phyloP scores from a whole-genome alignment of 2,113 vertebrate genomes.

The Psilopogon haemacephalus region DNA sequence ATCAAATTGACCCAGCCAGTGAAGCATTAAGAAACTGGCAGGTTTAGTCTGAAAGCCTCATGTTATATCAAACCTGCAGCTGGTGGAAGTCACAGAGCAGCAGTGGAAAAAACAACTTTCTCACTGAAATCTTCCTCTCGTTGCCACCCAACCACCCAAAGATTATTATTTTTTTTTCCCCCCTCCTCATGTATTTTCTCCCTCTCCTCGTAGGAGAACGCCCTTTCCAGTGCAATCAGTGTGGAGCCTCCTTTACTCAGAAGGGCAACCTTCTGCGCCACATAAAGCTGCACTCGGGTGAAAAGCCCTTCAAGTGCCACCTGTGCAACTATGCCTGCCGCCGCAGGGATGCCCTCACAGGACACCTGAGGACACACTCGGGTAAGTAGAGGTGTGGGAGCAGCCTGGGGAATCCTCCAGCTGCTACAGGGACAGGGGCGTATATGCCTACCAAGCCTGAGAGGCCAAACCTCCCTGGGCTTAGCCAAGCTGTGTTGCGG shows the following conservation, averaged over 20 bases:
- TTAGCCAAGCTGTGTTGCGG: not conserved
- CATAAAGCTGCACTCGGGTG: constrained; percentile 97
- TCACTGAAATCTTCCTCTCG: constrained; percentile 71
- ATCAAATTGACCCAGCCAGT: constrained; percentile 99
- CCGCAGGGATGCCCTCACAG: constrained; percentile 93
- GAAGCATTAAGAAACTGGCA: constrained; percentile 99
- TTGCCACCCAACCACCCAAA: too few species aligned
- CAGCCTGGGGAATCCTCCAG: not conserved
- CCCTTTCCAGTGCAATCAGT: constrained; percentile 98
- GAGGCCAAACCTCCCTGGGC: not conserved
- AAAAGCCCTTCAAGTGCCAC: constrained; percentile 99
- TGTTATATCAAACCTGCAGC: constrained; percentile 95
- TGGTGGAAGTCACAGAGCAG: constrained; percentile 81
- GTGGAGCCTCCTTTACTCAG: constrained; percentile 97
- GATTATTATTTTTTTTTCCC: not conserved
- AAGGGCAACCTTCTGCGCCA: constrained; percentile 99
- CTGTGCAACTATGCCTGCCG: constrained; percentile 98
- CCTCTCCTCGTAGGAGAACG: constrained; percentile 84
- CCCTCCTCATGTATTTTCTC: constrained; percentile 62
- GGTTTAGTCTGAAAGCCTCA: constrained; percentile 95
- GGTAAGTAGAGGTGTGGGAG: constrained; percentile 77
- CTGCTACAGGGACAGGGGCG: fast-evolving
- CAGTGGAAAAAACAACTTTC: constrained; percentile 80
- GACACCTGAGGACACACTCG: constrained; percentile 95
- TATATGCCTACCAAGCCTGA: not conserved